These are phyloP conservation scores for Julus scandinavius DNA, from an alignment of 2,888 invertebrate species.

Conservation along the genomic window DNA sequence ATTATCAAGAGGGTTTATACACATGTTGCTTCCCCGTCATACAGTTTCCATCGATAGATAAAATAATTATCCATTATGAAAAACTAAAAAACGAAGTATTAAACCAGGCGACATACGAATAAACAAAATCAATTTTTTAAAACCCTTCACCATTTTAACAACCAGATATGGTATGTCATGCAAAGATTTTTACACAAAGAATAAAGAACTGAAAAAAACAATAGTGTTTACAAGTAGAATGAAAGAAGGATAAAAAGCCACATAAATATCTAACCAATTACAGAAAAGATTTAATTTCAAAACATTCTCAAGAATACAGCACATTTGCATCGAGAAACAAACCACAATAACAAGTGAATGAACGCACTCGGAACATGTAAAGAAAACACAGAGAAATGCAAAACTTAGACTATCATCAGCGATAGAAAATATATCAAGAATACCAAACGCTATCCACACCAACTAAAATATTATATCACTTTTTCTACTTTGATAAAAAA, in stretches of 20 bases:
- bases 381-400: background rate
- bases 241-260: background rate
- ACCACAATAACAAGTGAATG: background rate
- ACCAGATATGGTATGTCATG: background rate
- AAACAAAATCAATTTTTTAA: background rate
- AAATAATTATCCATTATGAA: too few species aligned
- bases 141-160: background rate
- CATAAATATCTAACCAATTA: background rate
- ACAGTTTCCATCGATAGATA: too few species aligned
- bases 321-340: background rate
- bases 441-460: background rate
- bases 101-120: background rate
- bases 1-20: too few species aligned
- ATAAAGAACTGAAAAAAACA: background rate
- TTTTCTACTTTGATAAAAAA: too few species aligned
- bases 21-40: too few species aligned
- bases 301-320: background rate
- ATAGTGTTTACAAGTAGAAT: background rate
- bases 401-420: background rate
- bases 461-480: too few species aligned
- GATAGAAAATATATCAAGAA: background rate
- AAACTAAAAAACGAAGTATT: too few species aligned
- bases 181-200: background rate
- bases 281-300: conserved; percentile 9
- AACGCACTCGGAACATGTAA: background rate